A percentile compares a stretch with the other conserved stretches of the same genome.
Conservation (phyloP, 2,797 vertebrate species). For the Sebastes kiyomatsui region DNA sequence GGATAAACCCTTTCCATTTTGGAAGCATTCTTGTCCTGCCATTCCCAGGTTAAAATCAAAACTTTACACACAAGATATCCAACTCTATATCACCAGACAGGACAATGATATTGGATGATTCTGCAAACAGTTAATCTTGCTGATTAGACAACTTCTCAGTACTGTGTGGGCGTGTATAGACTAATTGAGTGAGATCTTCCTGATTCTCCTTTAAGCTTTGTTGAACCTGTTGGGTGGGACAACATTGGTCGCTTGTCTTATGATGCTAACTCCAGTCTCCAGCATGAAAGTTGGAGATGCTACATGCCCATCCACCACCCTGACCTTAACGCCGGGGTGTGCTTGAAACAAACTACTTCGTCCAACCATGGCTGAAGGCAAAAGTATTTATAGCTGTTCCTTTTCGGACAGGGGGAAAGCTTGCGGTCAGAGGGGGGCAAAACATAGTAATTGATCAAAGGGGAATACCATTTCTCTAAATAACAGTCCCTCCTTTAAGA, state of each 20-base stretch:
- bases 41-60: background rate
- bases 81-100: background rate
- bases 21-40: background rate
- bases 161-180: background rate
- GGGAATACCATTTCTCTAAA: background rate
- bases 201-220: background rate
- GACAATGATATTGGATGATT: background rate
- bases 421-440: background rate
- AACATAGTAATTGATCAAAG: background rate
- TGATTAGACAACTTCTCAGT: background rate
- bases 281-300: background rate
- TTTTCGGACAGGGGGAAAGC: background rate
- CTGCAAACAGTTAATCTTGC: background rate
- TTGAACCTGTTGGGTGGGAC: background rate
- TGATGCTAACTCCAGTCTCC: background rate
- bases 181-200: background rate
- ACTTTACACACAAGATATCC: background rate
- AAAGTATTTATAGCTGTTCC: constrained; percentile 1
- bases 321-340: background rate
- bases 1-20: background rate
- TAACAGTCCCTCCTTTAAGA: background rate
- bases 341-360: background rate
- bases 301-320: background rate
- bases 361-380: background rate
- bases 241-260: background rate